Conservation (phyloP, 2,113 vertebrate genomes). For the Tyrannus savana region DNA sequence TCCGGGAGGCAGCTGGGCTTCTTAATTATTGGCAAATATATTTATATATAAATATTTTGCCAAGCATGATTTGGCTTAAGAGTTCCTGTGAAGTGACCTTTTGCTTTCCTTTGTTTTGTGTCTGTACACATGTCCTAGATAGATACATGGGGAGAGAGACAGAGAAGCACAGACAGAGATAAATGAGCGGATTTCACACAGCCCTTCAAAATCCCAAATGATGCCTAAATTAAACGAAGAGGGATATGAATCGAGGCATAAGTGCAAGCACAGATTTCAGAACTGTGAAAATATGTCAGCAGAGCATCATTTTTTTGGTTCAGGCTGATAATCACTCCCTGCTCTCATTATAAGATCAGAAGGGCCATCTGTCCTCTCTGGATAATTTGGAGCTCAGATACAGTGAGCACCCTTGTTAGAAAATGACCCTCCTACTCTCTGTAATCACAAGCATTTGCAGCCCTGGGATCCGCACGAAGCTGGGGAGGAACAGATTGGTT, state of each 20-base stretch:
- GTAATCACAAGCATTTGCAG: conserved; percentile 48
- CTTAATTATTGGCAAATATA: conserved; percentile 66
- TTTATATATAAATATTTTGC: conserved; percentile 72
- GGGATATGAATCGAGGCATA: conserved; percentile 44
- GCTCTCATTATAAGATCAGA: conserved; percentile 69
- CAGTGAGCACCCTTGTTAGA: conserved; percentile 63
- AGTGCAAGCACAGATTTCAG: conserved; percentile 68
- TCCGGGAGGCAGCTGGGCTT: conserved; percentile 39
- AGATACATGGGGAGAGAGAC: conserved; percentile 40
- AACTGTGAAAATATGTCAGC: conserved; percentile 71
- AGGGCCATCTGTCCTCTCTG: conserved; percentile 64
- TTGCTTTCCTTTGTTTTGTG: conserved; percentile 61
- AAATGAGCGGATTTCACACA: conserved; percentile 58
- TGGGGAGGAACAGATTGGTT: conserved; percentile 5
- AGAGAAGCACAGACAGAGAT: conserved; percentile 19
- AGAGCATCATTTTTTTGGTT: conserved; percentile 69
- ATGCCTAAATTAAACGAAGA: conserved; percentile 40
- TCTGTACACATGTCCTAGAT: conserved; percentile 48
- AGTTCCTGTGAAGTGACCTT: conserved; percentile 63
- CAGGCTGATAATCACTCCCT: conserved; percentile 62
- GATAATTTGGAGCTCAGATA: conserved; percentile 69
- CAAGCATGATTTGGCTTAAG: conserved; percentile 52
- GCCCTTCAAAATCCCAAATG: conserved; percentile 29
- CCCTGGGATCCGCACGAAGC: not conserved
- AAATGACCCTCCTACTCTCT: conserved; percentile 55